Conservation (phyloP, 2,113 vertebrate genomes). For the Pomatostomus ruficeps region DNA sequence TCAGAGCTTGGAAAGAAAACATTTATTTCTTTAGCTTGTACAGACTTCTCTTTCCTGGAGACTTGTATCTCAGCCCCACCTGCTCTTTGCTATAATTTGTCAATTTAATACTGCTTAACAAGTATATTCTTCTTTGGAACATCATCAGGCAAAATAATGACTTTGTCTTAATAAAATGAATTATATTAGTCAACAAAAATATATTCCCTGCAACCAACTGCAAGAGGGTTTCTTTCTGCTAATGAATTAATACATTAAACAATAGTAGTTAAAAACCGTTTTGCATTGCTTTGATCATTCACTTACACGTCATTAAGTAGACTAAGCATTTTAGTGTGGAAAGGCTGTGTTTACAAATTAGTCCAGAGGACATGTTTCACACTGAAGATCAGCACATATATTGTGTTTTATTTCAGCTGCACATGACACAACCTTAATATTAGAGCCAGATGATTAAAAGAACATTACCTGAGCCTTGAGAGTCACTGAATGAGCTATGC, state of each 20-base stretch:
- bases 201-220: background rate
- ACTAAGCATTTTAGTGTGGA: constrained; percentile 71
- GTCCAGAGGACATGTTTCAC: constrained; percentile 67
- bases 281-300: constrained; percentile 72
- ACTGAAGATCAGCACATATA: constrained; percentile 73
- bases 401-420: constrained; percentile 75
- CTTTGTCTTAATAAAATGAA: constrained; percentile 57
- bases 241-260: constrained; percentile 73
- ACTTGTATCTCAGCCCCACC: background rate
- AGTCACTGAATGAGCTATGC: constrained; percentile 95
- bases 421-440: constrained; percentile 83
- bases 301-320: constrained; percentile 72
- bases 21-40: constrained; percentile 36
- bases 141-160: constrained; percentile 31
- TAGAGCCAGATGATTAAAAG: constrained; percentile 97
- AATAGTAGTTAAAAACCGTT: constrained; percentile 68
- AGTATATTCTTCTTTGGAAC: constrained; percentile 47
- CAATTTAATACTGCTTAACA: constrained; percentile 65
- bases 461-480: constrained; percentile 94
- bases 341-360: constrained; percentile 79
- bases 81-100: constrained; percentile 1
- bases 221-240: constrained; percentile 26
- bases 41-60: constrained; percentile 14
- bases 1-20: constrained; percentile 46
- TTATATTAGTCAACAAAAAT: constrained; percentile 45